phyloP scores from a whole-genome alignment of 92 coral and sea anemone genomes.

The Muricea muricata region DNA sequence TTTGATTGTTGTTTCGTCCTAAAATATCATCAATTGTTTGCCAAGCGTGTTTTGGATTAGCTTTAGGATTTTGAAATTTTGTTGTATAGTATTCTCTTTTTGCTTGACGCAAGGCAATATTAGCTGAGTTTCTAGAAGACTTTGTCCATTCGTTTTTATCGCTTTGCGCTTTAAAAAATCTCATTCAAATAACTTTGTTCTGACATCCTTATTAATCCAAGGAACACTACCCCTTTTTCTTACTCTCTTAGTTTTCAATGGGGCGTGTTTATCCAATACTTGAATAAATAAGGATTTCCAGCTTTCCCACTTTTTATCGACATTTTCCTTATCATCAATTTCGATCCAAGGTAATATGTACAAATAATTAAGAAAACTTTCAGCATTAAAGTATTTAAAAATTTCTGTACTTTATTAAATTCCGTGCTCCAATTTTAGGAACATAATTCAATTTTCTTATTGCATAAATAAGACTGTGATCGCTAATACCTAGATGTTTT shows the following conservation, averaged over 20 bases:
- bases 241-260: slow-evolving; percentile 41
- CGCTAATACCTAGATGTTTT: slow-evolving; percentile 29
- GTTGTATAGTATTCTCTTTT: slow-evolving; percentile 30
- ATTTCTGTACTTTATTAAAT: slow-evolving; percentile 37
- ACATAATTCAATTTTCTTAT: slow-evolving; percentile 4
- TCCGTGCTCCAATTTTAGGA: slow-evolving; percentile 2
- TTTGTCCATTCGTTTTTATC: slow-evolving; percentile 23
- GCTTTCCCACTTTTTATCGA: slow-evolving; percentile 43
- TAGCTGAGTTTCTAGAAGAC: slow-evolving; percentile 10
- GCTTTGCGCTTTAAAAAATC: neutral
- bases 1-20: neutral
- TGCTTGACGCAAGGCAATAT: slow-evolving; percentile 23
- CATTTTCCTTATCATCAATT: slow-evolving; percentile 17
- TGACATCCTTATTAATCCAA: neutral
- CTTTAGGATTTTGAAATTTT: neutral
- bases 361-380: slow-evolving; percentile 34
- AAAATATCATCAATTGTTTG: slow-evolving; percentile 9
- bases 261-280: slow-evolving; percentile 42
- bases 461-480: slow-evolving; percentile 40
- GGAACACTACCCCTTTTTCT: slow-evolving; percentile 23
- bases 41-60: neutral
- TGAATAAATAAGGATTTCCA: slow-evolving; percentile 45
- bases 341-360: slow-evolving; percentile 4
- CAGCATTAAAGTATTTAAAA: slow-evolving; percentile 19
- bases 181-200: neutral